Evolutionary conservation across 2,888 invertebrate species (phyloP), one percentile per base, ranked within the genome.

Genomic region (Magallana nippona): DNA sequence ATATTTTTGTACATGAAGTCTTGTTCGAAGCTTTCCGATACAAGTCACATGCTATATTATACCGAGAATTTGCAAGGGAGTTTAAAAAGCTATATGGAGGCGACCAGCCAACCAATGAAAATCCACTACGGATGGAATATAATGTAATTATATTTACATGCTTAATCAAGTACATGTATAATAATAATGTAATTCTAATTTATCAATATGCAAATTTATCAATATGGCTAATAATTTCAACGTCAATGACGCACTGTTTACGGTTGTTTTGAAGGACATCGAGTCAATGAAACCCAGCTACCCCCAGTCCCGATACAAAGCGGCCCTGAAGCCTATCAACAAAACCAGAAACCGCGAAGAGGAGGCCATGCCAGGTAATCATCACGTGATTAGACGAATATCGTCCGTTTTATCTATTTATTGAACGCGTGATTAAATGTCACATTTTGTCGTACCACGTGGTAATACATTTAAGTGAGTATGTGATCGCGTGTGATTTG

Each of bases 261-360:
- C 44, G 44, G 3, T 60, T 60, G 10, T 22, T 63, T 27, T 71
- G 11, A 71, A 71, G 71, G 71, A 71, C 11, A 15, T 71, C 13
- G 71, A 71, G 32, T 71, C 71, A 2, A 22, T 71, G 71, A 71
- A 71, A 22, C 71, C 32, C 13, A 27, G 15, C 27, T 71, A 71
- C 13, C 71, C 71, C 1, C 27, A 71, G 27, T 71, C 71, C 27
- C 11, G 71, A 15, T 71, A 71, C 71, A 71, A 32, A 71, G 71
- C 71, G 32, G 71, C 71, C 2, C 71, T 71, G 3, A 71, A 71
- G 17, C 11, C 71, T 13, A 71, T 71, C 27, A 71, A 71, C 27
- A 71, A 71, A 71, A 71, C 71, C 71, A 22, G 71, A 22, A 71
- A 71, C 32, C 22, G 71, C 11, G 71, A 71, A 32, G 71, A 71